Evolutionary conservation across 2,888 invertebrate genomes (phyloP).

Genomic region (Netelia virgata): DNA sequence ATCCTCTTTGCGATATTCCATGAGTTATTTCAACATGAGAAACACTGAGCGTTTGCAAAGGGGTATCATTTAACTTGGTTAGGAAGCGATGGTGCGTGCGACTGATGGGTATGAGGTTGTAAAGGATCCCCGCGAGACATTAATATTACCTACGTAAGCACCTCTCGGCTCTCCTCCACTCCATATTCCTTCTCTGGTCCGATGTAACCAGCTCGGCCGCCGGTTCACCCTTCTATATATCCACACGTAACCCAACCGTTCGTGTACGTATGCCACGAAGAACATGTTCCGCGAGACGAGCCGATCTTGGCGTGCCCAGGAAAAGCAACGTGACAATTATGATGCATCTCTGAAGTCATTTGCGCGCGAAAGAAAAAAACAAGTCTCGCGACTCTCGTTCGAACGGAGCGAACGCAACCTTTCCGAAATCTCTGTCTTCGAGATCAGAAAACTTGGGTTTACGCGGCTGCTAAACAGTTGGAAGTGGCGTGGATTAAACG

Average conservation of each 20-base stretch:
- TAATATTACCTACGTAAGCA: constrained; percentile 80
- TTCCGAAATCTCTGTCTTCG: background rate
- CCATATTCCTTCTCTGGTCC: constrained; percentile 27
- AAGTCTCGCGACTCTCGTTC: background rate
- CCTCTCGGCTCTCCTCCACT: constrained; percentile 57
- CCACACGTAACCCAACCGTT: background rate
- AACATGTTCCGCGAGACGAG: constrained; percentile 33
- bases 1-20: background rate
- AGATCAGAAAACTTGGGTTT: background rate
- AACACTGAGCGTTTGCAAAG: constrained; percentile 74
- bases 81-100: constrained; percentile 80
- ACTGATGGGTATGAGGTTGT: constrained; percentile 81
- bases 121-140: constrained; percentile 81
- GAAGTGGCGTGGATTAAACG: constrained; percentile 30
- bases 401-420: background rate
- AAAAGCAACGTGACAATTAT: constrained; percentile 52
- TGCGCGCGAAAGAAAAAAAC: constrained; percentile 18
- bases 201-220: constrained; percentile 38
- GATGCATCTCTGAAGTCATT: constrained; percentile 16
- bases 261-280: background rate
- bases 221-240: background rate
- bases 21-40: constrained; percentile 72
- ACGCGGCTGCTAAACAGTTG: constrained; percentile 4
- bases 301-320: constrained; percentile 25
- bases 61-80: constrained; percentile 82